Percentiles rank a stretch among this genome's conserved stretches.
Conservation (phyloP, 1,140 invertebrate species). For the Rhyzopertha dominica region DNA sequence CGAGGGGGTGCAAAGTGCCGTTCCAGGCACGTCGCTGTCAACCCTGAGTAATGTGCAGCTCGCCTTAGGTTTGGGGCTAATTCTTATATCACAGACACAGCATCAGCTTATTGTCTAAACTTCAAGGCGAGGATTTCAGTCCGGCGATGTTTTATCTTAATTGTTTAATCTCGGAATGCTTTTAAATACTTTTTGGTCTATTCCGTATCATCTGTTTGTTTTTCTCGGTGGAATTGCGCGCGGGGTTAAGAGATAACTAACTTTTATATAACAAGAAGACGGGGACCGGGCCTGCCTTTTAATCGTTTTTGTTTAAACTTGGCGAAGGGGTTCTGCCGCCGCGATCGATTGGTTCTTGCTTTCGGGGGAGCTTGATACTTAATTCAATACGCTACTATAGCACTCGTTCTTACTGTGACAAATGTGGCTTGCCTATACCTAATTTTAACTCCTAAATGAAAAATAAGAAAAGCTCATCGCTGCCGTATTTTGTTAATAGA, state of each 20-base stretch:
- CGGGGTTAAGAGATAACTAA: constrained; percentile 35
- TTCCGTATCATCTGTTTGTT: constrained; percentile 41
- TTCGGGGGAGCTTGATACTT: no score
- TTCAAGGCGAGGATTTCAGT: constrained; percentile 17
- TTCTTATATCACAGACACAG: constrained; percentile 23
- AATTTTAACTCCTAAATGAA: no score
- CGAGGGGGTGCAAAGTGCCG: no score
- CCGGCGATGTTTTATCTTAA: constrained; percentile 39
- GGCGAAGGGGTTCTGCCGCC: no score
- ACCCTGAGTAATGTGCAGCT: constrained; percentile 16
- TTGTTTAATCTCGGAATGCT: constrained; percentile 43
- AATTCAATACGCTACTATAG: no score
- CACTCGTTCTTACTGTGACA: no score
- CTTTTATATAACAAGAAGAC: constrained; percentile 31
- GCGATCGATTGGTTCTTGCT: no score
- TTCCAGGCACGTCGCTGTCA: constrained; percentile 18
- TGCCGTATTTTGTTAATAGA: no score
- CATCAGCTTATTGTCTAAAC: constrained; percentile 27
- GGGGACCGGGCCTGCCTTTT: no score
- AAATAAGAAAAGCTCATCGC: no score
- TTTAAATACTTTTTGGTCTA: constrained; percentile 44
- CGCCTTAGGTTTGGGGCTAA: constrained; percentile 19
- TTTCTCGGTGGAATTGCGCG: constrained; percentile 27
- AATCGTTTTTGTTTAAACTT: no score
- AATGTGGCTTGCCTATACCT: no score